phyloP scores from a whole-genome alignment of 2,888 invertebrate genomes.

The Melanostoma scalare region DNA sequence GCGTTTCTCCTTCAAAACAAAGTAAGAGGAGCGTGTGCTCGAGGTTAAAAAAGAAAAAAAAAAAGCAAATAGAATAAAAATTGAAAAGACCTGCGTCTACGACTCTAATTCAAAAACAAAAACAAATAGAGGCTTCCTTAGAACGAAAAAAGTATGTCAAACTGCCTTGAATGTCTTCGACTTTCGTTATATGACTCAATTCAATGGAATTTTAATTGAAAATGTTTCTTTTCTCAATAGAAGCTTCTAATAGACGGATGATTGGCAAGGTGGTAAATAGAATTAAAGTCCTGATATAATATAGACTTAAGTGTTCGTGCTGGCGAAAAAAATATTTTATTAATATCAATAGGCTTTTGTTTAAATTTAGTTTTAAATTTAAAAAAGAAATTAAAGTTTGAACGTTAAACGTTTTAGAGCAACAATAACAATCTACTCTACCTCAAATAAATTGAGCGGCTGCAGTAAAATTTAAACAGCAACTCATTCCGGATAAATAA shows the following conservation, averaged over 20 bases:
- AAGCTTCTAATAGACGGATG: conserved; percentile 31
- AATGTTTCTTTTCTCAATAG: conserved; percentile 10
- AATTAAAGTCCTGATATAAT: background rate
- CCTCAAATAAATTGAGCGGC: too few relatives aligned
- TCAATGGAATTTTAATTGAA: conserved; percentile 67
- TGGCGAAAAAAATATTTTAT: conserved; percentile 5
- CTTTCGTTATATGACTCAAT: conserved; percentile 58
- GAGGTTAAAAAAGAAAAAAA: background rate
- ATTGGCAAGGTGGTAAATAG: conserved; percentile 48
- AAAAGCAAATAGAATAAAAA: background rate
- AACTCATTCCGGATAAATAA: conserved; percentile 17
- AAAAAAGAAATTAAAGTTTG: too few relatives aligned
- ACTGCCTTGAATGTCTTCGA: conserved; percentile 30
- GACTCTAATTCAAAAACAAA: conserved; percentile 12
- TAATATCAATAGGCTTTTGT: background rate
- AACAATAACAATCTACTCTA: too few relatives aligned
- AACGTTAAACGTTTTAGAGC: too few relatives aligned
- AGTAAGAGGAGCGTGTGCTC: conserved; percentile 57
- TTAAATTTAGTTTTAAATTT: background rate
- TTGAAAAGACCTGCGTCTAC: conserved; percentile 10
- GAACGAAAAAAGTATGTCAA: conserved; percentile 65
- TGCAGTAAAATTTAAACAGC: too few relatives aligned
- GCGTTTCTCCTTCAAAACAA: conserved; percentile 46
- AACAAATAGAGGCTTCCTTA: conserved; percentile 45
- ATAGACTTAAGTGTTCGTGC: background rate